Percentiles rank a stretch among this genome's conserved stretches.
Conservation (phyloP, 2,113 vertebrate species). For the Nyctibius bracteatus region DNA sequence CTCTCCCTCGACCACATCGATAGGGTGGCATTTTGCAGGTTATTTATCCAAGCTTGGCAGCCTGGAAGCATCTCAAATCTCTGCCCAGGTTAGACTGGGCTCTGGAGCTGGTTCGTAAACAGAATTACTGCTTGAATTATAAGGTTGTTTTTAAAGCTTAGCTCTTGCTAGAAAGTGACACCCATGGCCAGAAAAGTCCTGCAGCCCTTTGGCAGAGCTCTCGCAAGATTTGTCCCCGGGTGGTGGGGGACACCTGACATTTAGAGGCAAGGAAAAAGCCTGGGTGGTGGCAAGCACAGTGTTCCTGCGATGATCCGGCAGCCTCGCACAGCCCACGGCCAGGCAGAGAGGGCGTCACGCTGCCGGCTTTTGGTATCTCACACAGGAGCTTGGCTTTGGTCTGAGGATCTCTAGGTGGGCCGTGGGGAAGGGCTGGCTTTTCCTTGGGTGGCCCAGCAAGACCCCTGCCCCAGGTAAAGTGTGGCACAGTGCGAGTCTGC, state of each 20-base stretch:
- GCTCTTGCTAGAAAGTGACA: neutral
- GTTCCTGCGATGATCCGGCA: neutral
- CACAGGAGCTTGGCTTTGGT: neutral
- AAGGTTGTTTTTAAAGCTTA: neutral
- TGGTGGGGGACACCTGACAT: neutral
- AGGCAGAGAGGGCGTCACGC: fast-evolving
- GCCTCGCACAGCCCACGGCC: fast-evolving
- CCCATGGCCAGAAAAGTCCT: neutral
- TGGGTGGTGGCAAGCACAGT: neutral
- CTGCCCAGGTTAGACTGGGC: neutral
- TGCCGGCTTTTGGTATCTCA: neutral
- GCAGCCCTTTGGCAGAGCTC: neutral
- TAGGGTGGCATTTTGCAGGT: neutral
- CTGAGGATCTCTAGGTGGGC: neutral
- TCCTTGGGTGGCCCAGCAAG: fast-evolving
- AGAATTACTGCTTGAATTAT: neutral
- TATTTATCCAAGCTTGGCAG: neutral
- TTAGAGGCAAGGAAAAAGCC: neutral
- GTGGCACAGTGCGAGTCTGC: fast-evolving
- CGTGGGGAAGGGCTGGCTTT: neutral
- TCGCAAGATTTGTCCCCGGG: neutral
- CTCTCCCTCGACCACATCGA: fast-evolving
- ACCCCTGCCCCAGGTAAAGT: neutral
- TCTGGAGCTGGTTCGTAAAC: neutral
- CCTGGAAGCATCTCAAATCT: neutral